Conservation (phyloP, 2,113 vertebrate species). For the Amia ocellicauda region DNA sequence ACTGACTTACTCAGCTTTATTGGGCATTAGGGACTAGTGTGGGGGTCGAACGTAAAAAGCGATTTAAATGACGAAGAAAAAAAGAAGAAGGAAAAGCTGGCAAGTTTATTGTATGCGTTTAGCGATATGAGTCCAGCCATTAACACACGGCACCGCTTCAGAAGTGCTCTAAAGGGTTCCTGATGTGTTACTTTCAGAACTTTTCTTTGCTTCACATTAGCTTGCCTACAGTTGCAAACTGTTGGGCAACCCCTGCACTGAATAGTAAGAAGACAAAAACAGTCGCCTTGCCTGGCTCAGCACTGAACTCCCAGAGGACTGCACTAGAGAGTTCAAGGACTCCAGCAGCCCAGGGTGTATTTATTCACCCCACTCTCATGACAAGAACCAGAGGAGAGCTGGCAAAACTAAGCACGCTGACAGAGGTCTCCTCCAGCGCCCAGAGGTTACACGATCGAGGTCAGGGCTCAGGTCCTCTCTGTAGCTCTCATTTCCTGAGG, state of each 20-base stretch:
- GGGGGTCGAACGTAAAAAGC: too few species aligned
- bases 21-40: neutral
- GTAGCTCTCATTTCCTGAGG: constrained; percentile 88
- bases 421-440: constrained; percentile 52
- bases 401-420: constrained; percentile 67
- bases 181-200: neutral
- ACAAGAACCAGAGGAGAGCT: constrained; percentile 78
- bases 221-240: neutral
- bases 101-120: too few species aligned
- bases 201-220: neutral
- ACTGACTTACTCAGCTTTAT: neutral
- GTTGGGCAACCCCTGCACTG: neutral
- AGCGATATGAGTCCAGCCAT: too few species aligned
- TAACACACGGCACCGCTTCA: too few species aligned
- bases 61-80: too few species aligned
- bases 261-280: neutral
- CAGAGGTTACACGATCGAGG: constrained; percentile 74
- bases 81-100: too few species aligned
- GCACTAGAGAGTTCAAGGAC: constrained; percentile 67
- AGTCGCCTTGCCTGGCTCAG: neutral
- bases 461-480: constrained; percentile 64
- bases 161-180: too few species aligned
- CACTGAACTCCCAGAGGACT: neutral
- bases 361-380: constrained; percentile 52
- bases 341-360: constrained; percentile 36